Percentiles rank a stretch among this genome's conserved stretches.
Conservation (phyloP, 2,797 vertebrate genomes). For the Micropoecilia bifurca region DNA sequence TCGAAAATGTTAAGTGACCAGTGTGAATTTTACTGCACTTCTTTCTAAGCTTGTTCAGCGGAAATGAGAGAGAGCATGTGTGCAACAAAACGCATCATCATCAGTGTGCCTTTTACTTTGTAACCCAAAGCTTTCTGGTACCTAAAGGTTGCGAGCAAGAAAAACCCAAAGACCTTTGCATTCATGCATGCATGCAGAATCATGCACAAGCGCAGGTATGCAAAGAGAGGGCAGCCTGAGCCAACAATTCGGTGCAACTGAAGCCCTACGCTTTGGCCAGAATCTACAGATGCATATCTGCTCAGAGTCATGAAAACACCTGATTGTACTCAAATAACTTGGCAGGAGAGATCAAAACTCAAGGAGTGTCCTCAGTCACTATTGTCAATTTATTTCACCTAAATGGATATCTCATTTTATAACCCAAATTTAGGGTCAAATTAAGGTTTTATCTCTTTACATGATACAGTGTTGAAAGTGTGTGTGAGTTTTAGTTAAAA, state of each 20-base stretch:
- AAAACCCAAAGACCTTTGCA: conserved; percentile 31
- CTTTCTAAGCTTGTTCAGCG: background rate
- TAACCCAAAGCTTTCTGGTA: conserved; percentile 17
- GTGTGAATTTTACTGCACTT: conserved; percentile 14
- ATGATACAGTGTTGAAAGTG: conserved; percentile 8
- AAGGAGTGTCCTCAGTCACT: background rate
- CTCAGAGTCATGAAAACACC: conserved; percentile 57
- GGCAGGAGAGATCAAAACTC: background rate
- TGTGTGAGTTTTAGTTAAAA: conserved; percentile 13
- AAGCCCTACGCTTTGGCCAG: conserved; percentile 57
- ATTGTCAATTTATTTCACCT: background rate
- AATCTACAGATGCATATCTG: conserved; percentile 67
- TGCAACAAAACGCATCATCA: background rate
- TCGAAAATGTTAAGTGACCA: conserved; percentile 20
- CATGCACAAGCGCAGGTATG: conserved; percentile 64
- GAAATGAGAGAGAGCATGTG: background rate
- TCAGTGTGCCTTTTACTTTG: conserved; percentile 14
- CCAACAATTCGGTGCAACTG: conserved; percentile 64
- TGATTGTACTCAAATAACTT: conserved; percentile 47
- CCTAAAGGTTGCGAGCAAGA: conserved; percentile 26
- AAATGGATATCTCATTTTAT: background rate
- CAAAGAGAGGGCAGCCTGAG: conserved; percentile 73
- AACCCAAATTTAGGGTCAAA: background rate
- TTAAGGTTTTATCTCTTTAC: background rate
- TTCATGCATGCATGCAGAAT: conserved; percentile 23